Conservation (phyloP, 1,140 invertebrate species). For the Panulirus ornatus region DNA sequence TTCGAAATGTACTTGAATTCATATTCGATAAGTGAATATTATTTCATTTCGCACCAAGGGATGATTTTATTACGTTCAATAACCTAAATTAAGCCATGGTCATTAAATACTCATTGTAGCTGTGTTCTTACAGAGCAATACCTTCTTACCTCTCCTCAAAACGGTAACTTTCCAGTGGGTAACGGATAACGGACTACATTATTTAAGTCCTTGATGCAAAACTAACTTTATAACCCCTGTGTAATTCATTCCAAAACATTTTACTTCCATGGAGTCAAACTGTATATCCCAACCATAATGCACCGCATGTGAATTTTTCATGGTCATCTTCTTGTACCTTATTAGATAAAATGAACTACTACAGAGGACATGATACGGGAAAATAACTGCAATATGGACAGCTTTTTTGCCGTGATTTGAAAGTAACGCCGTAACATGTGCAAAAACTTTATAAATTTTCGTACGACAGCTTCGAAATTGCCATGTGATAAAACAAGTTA, state of each 20-base stretch:
- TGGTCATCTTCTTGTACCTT: background rate
- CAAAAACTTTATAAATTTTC: too few species aligned
- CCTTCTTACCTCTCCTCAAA: slow-evolving; percentile 29
- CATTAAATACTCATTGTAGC: background rate
- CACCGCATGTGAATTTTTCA: background rate
- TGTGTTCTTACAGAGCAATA: slow-evolving; percentile 19
- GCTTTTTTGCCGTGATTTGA: too few species aligned
- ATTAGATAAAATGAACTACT: too few species aligned
- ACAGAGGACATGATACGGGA: too few species aligned
- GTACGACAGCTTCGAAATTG: too few species aligned
- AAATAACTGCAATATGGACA: too few species aligned
- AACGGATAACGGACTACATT: background rate
- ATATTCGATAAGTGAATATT: background rate
- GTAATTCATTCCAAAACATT: background rate
- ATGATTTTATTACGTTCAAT: background rate
- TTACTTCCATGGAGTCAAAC: background rate
- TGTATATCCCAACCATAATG: too few species aligned
- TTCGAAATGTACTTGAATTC: too few species aligned
- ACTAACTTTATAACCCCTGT: background rate
- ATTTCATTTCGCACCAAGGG: background rate
- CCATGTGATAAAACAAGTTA: too few species aligned
- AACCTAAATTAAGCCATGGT: background rate
- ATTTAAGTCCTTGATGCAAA: background rate
- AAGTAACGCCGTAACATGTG: too few species aligned
- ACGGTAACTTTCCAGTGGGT: slow-evolving; percentile 11